A percentile compares a stretch with the other conserved stretches of the same genome.
Evolutionary conservation across 2,888 invertebrate species (phyloP).

Genomic region (Apodemia zela): DNA sequence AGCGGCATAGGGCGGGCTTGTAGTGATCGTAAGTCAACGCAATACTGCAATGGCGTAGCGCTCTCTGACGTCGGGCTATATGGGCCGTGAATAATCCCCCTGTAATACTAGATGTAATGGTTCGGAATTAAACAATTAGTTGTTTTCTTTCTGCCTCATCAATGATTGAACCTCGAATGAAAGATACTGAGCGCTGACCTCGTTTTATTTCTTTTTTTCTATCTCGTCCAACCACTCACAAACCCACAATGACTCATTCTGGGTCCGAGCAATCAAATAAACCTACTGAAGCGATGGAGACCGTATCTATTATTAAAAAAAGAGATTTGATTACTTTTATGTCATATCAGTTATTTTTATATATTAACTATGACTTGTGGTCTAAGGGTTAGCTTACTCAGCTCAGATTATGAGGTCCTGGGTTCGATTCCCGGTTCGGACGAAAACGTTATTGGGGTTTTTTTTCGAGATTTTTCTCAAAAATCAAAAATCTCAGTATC

Average conservation of each 20-base stretch:
- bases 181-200: constrained; percentile 26
- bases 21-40: constrained; percentile 37
- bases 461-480: too few relatives aligned
- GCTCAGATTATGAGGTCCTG: too few relatives aligned
- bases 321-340: constrained; percentile 1
- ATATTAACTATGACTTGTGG: too few relatives aligned
- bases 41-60: constrained; percentile 41
- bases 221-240: constrained; percentile 18
- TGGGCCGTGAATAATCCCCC: constrained; percentile 75
- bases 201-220: constrained; percentile 22
- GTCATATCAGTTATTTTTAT: not conserved
- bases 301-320: constrained; percentile 14
- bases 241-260: constrained; percentile 18
- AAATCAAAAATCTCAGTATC: too few relatives aligned
- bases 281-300: constrained; percentile 9
- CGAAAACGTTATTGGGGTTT: too few relatives aligned
- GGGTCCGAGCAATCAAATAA: constrained; percentile 15
- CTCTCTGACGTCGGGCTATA: constrained; percentile 67
- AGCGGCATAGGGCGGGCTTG: constrained; percentile 34
- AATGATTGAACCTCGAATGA: constrained; percentile 49
- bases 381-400: too few relatives aligned
- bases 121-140: constrained; percentile 78
- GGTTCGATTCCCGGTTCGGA: too few relatives aligned
- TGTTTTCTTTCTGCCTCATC: constrained; percentile 74
- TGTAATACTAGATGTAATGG: constrained; percentile 76